Evolutionary conservation across 1,140 invertebrate genomes (phyloP).

Genomic region (Hetaerina americana): DNA sequence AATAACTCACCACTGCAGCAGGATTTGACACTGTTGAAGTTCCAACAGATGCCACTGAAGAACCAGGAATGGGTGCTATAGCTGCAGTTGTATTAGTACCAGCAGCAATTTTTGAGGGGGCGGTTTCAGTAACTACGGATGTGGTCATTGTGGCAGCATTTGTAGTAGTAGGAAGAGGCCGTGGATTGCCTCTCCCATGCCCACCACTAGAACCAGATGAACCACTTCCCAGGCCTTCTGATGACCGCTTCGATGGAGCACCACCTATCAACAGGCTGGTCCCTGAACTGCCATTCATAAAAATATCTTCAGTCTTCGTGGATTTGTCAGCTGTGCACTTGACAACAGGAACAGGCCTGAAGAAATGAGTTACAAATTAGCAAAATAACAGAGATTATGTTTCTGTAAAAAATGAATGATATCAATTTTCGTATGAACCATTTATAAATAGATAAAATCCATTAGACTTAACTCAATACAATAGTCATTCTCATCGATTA

Average conservation of each 20-base stretch:
- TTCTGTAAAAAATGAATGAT: no score
- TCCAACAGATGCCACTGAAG: neutral
- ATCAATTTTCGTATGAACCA: no score
- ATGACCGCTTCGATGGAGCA: neutral
- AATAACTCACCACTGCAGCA: neutral
- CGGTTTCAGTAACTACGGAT: conserved; percentile 14
- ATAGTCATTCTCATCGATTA: no score
- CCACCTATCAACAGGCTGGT: conserved; percentile 18
- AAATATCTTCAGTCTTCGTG: conserved; percentile 34
- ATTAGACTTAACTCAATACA: no score
- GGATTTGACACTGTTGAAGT: conserved; percentile 3
- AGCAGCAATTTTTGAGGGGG: conserved; percentile 1
- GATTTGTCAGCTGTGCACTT: conserved; percentile 37
- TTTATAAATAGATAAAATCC: no score
- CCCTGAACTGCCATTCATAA: conserved; percentile 19
- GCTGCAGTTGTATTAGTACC: conserved; percentile 8
- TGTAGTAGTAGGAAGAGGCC: conserved; percentile 25
- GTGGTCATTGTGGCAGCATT: conserved; percentile 31
- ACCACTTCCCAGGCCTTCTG: conserved; percentile 15
- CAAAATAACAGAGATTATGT: no score
- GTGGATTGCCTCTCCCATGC: neutral
- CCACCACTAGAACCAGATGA: neutral
- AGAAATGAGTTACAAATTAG: neutral
- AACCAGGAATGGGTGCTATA: neutral
- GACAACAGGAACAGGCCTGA: conserved; percentile 25